Evolutionary conservation across 2,888 invertebrate genomes (phyloP), one percentile per base, ranked within the genome.

Genomic region (Seladonia tumulorum): DNA sequence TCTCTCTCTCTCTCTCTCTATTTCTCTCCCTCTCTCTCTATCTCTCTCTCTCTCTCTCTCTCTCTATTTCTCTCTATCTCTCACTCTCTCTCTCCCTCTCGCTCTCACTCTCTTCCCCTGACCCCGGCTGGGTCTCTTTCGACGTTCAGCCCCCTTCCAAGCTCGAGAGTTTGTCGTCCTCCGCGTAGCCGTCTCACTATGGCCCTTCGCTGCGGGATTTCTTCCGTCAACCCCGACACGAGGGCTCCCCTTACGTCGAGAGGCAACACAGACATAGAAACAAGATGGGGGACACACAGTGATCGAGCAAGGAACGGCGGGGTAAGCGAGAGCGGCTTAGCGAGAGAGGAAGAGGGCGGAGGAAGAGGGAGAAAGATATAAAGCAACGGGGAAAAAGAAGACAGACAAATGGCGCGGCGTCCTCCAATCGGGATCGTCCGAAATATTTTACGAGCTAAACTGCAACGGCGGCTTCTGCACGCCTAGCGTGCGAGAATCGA

Each of bases 361-460:
- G 35, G 35, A 35, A 35, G 2, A 35, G 35, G 16, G 53, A n/a
- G 53, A 25, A 14, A 25, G n/a, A 35, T 45, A 49, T 49, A 71
- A 8, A 22, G 35, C 8, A 35, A 8, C 1, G 66, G 45, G 22
- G 22, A 1, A 75, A 71, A 82, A 76, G 80, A 73, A 82, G 84
- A 82, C n/a, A 22, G 80, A 81, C 70, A 83, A 49, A 81, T 76
- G 72, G 35, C 76, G 77, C 74, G 76, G 47, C 82, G 87, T 87
- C 86, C 86, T 90, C 87, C 85, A 79, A 85, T 89, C 79, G 73
- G 84, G 71, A 68, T 82, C 80, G 79, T 76, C 76, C 92, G 90
- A 92, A 93, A 93, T 93, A 92, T 92, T 92, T 93, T 90, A 93
- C 91, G 87, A 89, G 90, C 84, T 89, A 85, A 90, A 92, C 88